These are phyloP conservation scores for Capreolus pygargus DNA, from an alignment of 2,113 vertebrate species.

Conservation along the genomic window DNA sequence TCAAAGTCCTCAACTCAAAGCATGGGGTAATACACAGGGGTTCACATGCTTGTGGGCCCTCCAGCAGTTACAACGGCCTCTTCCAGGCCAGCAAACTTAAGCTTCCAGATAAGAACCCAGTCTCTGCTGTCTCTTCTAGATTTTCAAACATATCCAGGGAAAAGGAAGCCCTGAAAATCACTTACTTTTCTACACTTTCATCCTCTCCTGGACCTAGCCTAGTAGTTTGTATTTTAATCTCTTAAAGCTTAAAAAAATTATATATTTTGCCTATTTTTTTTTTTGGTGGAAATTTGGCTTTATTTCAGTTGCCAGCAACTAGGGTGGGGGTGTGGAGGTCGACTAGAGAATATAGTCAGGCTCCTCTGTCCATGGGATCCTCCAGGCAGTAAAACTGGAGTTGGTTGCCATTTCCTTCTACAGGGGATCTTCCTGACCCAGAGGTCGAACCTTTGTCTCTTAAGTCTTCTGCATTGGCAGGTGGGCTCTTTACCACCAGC, in stretches of 20 bases:
- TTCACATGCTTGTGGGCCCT: not conserved
- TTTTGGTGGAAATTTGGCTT: not conserved
- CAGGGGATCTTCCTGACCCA: not conserved
- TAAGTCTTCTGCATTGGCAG: not conserved
- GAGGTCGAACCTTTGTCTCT: not conserved
- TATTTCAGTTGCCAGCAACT: not conserved
- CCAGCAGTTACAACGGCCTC: not conserved
- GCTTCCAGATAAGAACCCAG: not conserved
- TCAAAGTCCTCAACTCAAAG: not conserved
- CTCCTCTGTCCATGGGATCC: not conserved
- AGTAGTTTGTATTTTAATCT: not conserved
- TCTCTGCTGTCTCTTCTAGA: not conserved
- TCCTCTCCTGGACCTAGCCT: not conserved
- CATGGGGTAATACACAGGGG: not conserved
- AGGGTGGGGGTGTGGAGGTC: not conserved
- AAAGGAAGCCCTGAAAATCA: not conserved
- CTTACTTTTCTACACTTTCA: not conserved
- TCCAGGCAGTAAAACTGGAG: not conserved
- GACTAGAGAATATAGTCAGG: not conserved
- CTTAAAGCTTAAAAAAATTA: not conserved
- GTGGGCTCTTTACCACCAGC: not conserved
- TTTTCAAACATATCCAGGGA: not conserved
- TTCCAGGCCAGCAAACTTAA: not conserved
- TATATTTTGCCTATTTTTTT: not conserved
- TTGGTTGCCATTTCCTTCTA: not conserved